Conservation (phyloP, 2,797 vertebrate genomes). For the Pseudocheirus occidentalis region DNA sequence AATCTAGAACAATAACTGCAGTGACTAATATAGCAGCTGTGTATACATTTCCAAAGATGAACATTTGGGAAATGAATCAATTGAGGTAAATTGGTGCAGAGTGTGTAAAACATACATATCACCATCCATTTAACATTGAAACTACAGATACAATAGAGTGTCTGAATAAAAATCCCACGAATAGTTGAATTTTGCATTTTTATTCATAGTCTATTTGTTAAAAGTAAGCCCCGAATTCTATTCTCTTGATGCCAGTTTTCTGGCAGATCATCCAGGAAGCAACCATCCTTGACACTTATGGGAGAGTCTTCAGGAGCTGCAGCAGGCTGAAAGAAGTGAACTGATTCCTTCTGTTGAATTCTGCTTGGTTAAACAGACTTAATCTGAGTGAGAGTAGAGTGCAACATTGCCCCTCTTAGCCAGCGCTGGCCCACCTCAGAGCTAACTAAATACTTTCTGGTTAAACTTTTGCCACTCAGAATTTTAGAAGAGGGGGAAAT, state of each 20-base stretch:
- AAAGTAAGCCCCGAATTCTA: background rate
- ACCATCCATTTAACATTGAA: background rate
- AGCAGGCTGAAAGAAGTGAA: background rate
- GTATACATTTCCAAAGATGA: slow-evolving; percentile 24
- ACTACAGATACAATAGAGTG: background rate
- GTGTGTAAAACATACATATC: background rate
- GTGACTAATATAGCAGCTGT: background rate
- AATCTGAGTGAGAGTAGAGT: background rate
- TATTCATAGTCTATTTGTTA: background rate
- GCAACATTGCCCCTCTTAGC: background rate
- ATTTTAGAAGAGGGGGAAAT: background rate
- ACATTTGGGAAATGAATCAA: background rate
- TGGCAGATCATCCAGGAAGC: background rate
- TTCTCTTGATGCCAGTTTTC: background rate
- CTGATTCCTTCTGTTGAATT: background rate
- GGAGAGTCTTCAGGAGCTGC: background rate
- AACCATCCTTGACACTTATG: background rate
- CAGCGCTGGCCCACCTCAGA: background rate
- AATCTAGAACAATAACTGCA: background rate
- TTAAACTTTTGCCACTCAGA: background rate
- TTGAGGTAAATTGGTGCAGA: no score
- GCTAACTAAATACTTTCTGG: background rate
- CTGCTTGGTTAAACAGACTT: background rate
- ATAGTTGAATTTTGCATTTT: background rate
- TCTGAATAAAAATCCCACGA: background rate